Percentiles rank a stretch among this genome's conserved stretches.
These are phyloP conservation scores for Phorcus lineatus DNA, from an alignment of 2,888 invertebrate genomes.

Conservation along the genomic window DNA sequence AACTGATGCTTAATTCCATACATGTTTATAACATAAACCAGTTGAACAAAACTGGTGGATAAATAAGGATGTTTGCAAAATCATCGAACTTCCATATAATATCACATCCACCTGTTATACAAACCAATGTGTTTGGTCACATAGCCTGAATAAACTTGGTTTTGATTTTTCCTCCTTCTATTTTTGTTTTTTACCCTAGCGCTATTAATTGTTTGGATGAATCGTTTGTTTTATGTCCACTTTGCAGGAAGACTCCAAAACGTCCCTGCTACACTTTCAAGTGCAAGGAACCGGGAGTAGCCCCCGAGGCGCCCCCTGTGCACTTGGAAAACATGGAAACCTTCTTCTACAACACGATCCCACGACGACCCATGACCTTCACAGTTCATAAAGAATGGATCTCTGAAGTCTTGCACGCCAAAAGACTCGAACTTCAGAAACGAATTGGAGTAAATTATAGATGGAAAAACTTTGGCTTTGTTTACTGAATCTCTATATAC, in stretches of 20 bases:
- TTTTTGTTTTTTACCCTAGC: too few species aligned
- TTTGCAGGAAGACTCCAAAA: slow-evolving; percentile 54
- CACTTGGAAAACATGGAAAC: slow-evolving; percentile 72
- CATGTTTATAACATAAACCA: too few species aligned
- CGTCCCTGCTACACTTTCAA: slow-evolving; percentile 66
- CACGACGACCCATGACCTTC: slow-evolving; percentile 64
- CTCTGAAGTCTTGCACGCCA: slow-evolving; percentile 71
- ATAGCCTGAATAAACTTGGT: too few species aligned
- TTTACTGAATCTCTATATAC: slow-evolving; percentile 53
- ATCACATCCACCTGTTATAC: too few species aligned
- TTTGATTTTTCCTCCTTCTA: too few species aligned
- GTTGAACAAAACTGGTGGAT: too few species aligned
- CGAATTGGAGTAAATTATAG: slow-evolving; percentile 66
- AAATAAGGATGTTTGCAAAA: too few species aligned
- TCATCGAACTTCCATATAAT: too few species aligned
- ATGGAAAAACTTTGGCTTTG: slow-evolving; percentile 71
- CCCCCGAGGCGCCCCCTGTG: slow-evolving; percentile 64
- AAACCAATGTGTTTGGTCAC: too few species aligned
- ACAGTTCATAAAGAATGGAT: slow-evolving; percentile 72
- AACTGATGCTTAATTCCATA: too few species aligned
- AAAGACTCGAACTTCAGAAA: slow-evolving; percentile 71
- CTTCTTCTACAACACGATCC: slow-evolving; percentile 74
- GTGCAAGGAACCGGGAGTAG: slow-evolving; percentile 57
- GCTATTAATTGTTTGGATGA: background rate
- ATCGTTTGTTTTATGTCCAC: too few species aligned